Conservation (phyloP, 2,888 invertebrate species). For the Caenorhabditis sp. region DNA sequence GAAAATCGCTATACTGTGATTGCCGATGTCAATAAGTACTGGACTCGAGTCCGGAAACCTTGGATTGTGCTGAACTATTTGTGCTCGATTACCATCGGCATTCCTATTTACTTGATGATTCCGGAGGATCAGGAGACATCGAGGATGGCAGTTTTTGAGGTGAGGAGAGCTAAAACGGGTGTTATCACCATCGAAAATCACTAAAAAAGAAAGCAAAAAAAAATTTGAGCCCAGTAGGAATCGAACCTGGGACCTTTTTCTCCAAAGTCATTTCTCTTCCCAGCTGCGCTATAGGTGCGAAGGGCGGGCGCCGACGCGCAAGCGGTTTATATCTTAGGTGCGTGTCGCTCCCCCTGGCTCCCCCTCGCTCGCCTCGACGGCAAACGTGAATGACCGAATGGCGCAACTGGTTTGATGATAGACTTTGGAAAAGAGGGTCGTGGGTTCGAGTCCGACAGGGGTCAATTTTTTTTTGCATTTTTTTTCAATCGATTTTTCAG, state of each 20-base stretch:
- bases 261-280: too few relatives aligned
- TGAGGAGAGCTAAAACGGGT: neutral
- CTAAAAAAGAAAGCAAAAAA: neutral
- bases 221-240: neutral
- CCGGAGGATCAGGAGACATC: neutral
- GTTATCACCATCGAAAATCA: neutral
- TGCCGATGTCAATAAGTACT: neutral
- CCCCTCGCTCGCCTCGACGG: too few relatives aligned
- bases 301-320: too few relatives aligned
- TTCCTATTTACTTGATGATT: neutral
- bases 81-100: neutral
- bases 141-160: neutral
- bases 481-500: neutral
- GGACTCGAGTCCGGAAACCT: neutral
- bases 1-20: neutral
- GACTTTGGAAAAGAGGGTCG: neutral
- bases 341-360: too few relatives aligned
- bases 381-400: too few relatives aligned
- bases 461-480: neutral
- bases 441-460: neutral
- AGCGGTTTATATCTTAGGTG: too few relatives aligned
- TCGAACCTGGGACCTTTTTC: neutral
- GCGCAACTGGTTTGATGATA: neutral
- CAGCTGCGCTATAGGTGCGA: too few relatives aligned
- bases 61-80: slow-evolving; percentile 3